Base-by-base conservation (phyloP, 2,888 invertebrate genomes). In the Nymphalis polychloros region DNA sequence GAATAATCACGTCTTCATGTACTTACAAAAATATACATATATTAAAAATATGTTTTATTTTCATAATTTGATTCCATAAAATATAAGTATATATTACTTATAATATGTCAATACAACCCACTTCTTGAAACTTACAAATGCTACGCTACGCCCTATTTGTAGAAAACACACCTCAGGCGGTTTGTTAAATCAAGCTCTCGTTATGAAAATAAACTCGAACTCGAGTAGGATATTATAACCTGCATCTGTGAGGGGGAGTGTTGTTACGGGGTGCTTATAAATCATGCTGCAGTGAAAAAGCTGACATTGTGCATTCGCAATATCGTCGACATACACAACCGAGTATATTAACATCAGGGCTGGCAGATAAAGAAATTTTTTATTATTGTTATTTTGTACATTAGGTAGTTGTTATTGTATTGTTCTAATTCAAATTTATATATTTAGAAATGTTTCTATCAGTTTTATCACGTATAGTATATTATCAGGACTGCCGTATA, bases 141-240 rank as follows among this genome's bases (percentile, higher is more conserved):
- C 10, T 41, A 41, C 41, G 41, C 4, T 13, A 41, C 41, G 41
- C 41, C 41, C 41, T 13, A 41, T 13, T 10, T 41, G 61, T 48
- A 47, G 19, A 47, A 46, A 50, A 35, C 6, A 35, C 10, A 35
- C 35, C 53, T 53, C 17, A 46, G 66, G 66, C n/a, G 48, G 49
- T 55, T 61, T 66, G 61, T 55, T 55, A 66, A 62, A 66, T 66
- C 61, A 66, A 66, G 55, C 60, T 66, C 61, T 66, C 66, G 63
- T 69, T 69, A 66, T 66, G 63, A 60, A 66, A 66, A 69, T 69
- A 69, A 69, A 69, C 64, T 23, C 48, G n/a, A 47, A 49, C 20
- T 47, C 57, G 67, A 62, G 41, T 47, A 64, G 70, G n/a, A 67
- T 55, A 55, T 57, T 57, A 41, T 41, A 67, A 64, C 67, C 55